Evolutionary conservation across 2,113 vertebrate genomes (phyloP), one percentile per base, ranked within the genome.

Genomic region (Willisornis vidua): DNA sequence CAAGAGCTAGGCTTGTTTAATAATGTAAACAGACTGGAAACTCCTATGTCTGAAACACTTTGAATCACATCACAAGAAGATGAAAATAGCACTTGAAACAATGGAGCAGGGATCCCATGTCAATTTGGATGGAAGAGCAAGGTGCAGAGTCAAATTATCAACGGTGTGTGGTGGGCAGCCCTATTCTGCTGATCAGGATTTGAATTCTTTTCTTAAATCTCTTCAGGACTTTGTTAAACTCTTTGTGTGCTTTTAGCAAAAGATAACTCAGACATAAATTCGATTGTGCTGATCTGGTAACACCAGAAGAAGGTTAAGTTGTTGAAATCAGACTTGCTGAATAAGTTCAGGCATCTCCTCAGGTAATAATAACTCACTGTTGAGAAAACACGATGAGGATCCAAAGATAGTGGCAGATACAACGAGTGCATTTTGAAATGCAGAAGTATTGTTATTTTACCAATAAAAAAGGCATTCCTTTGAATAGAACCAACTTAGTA

Each of bases 51-150:
- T 76, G 72, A 89, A 81, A 79, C 76, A 57, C 78, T 91, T 71
- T 61, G 80, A 89, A 65, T 91, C 65, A 49, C 57, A 25, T 81
- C 85, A 80, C 26, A 52, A 74, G 68, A 65, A 61, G 51, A 87
- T 71, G 80, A 85, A 90, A 94, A 87, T 33, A 85, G 41, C 57
- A 59, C 46, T 65, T 87, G 84, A 85, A 91, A 72, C 57, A 94
- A 83, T 65, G 46, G 39, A 89, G 37, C 17, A 26, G 73, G 61
- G 57, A 89, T 84, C 67, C 78, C 62, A 11, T 3, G 39, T 78
- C 68, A 63, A 74, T 92, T 76, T 86, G 76, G 37, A 26, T 22
- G 54, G 83, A 77, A 90, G 52, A 87, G 23, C n/a, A 67, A 54
- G 77, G 68, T 92, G 73, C 68, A 89, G 66, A 87, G 89, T 55